Conservation (phyloP, 1,140 invertebrate species). For the Diorhabda elongata region DNA sequence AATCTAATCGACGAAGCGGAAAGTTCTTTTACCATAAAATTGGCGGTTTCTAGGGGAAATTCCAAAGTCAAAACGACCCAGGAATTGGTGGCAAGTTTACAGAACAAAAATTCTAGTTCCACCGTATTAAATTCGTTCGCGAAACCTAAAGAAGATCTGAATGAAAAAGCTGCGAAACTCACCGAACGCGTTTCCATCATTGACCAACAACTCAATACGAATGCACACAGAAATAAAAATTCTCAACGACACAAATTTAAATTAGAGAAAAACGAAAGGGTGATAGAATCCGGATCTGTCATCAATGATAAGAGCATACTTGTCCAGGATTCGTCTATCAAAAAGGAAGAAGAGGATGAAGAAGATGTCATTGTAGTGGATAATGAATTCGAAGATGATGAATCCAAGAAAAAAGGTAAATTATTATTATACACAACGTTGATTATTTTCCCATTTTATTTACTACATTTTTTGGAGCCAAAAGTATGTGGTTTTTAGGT, state of each 20-base stretch:
- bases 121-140: conserved; percentile 6
- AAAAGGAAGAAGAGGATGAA: conserved; percentile 26
- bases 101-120: conserved; percentile 54
- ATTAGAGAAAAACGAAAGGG: conserved; percentile 28
- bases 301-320: conserved; percentile 38
- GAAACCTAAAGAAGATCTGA: conserved; percentile 42
- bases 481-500: too few relatives aligned
- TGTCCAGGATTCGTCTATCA: conserved; percentile 8
- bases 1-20: conserved; percentile 53
- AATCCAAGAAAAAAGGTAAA: conserved; percentile 24
- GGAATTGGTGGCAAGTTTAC: conserved; percentile 73
- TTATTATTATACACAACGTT: too few relatives aligned
- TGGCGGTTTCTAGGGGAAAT: conserved; percentile 59
- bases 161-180: conserved; percentile 43
- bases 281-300: conserved; percentile 40
- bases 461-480: too few relatives aligned
- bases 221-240: conserved; percentile 41
- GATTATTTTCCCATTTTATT: too few relatives aligned
- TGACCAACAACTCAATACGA: conserved; percentile 45
- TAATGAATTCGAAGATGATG: conserved; percentile 30
- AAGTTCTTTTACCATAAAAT: conserved; percentile 57
- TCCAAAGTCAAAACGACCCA: conserved; percentile 81
- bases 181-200: conserved; percentile 46
- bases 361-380: conserved; percentile 20
- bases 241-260: conserved; percentile 34